These are phyloP conservation scores for Austrofundulus limnaeus DNA, from an alignment of 2,113 vertebrate species.

Conservation along the genomic window DNA sequence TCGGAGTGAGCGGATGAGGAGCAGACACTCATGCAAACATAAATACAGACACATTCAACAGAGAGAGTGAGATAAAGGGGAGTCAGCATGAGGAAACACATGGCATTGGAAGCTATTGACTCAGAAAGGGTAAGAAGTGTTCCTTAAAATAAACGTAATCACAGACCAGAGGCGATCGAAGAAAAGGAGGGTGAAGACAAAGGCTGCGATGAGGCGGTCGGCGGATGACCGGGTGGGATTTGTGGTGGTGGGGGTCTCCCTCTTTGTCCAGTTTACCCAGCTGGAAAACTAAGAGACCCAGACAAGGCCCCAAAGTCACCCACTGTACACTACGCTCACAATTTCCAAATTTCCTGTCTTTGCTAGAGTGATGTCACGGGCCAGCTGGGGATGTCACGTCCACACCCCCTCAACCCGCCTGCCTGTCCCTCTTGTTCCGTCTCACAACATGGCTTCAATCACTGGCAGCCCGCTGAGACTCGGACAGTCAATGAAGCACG, in stretches of 20 bases:
- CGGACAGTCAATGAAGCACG: slow-evolving; percentile 74
- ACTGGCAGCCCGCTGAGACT: slow-evolving; percentile 62
- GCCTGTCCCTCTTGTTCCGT: slow-evolving; percentile 33
- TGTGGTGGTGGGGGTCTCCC: slow-evolving; percentile 20
- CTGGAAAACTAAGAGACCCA: slow-evolving; percentile 70
- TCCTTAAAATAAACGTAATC: slow-evolving; percentile 26
- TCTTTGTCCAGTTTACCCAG: slow-evolving; percentile 77
- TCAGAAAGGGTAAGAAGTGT: slow-evolving; percentile 52
- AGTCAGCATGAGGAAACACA: slow-evolving; percentile 71
- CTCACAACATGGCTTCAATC: slow-evolving; percentile 67
- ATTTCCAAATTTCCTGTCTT: slow-evolving; percentile 76
- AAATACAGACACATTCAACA: slow-evolving; percentile 60
- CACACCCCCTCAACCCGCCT: slow-evolving; percentile 43
- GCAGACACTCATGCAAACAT: slow-evolving; percentile 63
- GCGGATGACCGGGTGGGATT: slow-evolving; percentile 22
- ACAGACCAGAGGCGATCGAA: slow-evolving; percentile 24
- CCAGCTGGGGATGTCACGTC: slow-evolving; percentile 81
- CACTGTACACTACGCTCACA: slow-evolving; percentile 64
- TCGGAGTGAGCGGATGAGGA: slow-evolving; percentile 68
- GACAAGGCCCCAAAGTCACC: slow-evolving; percentile 76
- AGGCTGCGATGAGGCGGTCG: slow-evolving; percentile 27
- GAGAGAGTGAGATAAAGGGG: slow-evolving; percentile 55
- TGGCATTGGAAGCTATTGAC: slow-evolving; percentile 57
- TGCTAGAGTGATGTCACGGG: slow-evolving; percentile 75
- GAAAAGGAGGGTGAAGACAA: slow-evolving; percentile 37